These are phyloP conservation scores for Drosophila teissieri DNA, from an alignment of 1,140 invertebrate genomes.

Conservation along the genomic window DNA sequence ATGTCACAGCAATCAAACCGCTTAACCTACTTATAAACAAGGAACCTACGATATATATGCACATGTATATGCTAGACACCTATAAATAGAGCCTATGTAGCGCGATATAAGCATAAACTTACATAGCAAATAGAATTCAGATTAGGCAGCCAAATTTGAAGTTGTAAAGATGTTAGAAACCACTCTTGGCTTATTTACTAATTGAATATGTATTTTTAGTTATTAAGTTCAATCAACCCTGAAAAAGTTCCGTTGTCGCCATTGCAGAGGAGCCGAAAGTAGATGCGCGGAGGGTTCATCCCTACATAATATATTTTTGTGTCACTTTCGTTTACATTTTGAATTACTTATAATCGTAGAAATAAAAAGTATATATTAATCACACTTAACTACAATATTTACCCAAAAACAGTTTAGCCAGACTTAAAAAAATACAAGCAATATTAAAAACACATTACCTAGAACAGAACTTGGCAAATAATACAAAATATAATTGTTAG, in stretches of 20 bases:
- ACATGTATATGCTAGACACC: conserved; percentile 31
- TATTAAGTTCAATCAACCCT: conserved; percentile 44
- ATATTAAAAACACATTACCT: conserved; percentile 56
- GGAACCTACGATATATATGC: conserved; percentile 38
- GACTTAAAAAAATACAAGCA: conserved; percentile 59
- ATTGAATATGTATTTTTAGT: conserved; percentile 38
- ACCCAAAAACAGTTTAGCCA: conserved; percentile 35
- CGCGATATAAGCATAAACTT: conserved; percentile 32
- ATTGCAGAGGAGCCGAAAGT: conserved; percentile 11
- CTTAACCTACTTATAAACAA: conserved; percentile 42
- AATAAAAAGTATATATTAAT: conserved; percentile 33
- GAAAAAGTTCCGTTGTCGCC: conserved; percentile 23
- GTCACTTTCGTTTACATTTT: conserved; percentile 30
- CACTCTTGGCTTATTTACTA: conserved; percentile 35
- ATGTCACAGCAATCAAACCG: conserved; percentile 50
- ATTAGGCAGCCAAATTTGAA: conserved; percentile 46
- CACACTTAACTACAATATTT: conserved; percentile 30
- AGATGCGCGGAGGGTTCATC: conserved; percentile 1
- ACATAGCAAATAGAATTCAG: conserved; percentile 26
- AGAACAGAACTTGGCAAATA: conserved; percentile 20
- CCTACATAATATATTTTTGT: conserved; percentile 34
- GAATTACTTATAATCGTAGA: conserved; percentile 47
- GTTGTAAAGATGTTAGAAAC: conserved; percentile 31
- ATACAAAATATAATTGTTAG: neutral
- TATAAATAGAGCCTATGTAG: conserved; percentile 33